Evolutionary conservation across 2,888 invertebrate genomes (phyloP).

Genomic region (Eristalinus aeneus): DNA sequence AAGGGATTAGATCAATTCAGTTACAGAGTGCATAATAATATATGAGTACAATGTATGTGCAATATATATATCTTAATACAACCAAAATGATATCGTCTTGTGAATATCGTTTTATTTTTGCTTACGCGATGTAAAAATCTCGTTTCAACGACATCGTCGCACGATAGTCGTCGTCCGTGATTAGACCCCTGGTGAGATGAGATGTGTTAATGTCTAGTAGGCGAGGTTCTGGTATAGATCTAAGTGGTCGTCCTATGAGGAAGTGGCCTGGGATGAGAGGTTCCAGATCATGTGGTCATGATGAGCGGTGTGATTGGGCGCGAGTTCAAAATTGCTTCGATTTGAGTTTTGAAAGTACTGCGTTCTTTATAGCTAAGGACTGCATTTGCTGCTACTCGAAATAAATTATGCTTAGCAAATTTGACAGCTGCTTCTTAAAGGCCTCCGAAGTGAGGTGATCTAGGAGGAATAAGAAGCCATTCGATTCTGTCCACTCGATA

Average conservation of each 20-base stretch:
- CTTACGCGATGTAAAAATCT: no score
- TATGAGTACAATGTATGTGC: no score
- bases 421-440: neutral
- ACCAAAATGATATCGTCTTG: no score
- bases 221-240: no score
- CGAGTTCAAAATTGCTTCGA: neutral
- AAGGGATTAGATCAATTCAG: no score
- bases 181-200: no score
- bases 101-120: no score
- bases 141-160: no score
- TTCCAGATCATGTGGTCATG: neutral
- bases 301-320: neutral
- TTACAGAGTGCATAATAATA: no score
- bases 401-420: neutral
- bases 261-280: neutral
- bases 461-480: neutral
- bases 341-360: neutral
- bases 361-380: neutral
- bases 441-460: neutral
- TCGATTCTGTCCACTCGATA: neutral
- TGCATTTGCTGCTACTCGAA: neutral
- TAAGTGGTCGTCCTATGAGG: neutral
- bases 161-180: no score
- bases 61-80: no score
- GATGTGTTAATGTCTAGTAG: no score